phyloP scores from a whole-genome alignment of 2,113 vertebrate genomes.

The Andinoacara biseriatus region DNA sequence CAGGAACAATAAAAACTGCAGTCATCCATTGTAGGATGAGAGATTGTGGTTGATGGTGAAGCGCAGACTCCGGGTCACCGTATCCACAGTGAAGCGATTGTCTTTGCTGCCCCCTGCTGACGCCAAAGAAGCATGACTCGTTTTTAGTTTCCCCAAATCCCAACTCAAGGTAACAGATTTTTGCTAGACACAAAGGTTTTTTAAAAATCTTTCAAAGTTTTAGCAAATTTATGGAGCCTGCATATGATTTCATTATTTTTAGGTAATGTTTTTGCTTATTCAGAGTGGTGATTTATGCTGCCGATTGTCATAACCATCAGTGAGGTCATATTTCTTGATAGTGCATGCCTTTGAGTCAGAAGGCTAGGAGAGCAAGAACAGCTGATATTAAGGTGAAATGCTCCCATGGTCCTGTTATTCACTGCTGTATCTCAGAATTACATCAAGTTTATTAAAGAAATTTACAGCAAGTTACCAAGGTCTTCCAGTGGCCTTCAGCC shows the following conservation, averaged over 20 bases:
- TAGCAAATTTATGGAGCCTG: not conserved
- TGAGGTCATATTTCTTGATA: not conserved
- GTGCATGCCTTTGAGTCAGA: not conserved
- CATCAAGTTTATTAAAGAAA: not conserved
- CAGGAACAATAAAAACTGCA: not conserved
- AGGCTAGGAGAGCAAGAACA: not conserved
- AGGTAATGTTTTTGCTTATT: not conserved
- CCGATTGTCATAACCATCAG: not conserved
- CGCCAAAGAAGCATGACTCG: not conserved
- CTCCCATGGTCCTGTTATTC: not conserved
- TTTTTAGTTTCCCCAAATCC: not conserved
- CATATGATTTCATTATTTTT: not conserved
- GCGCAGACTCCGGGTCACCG: too few species aligned
- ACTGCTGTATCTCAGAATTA: not conserved
- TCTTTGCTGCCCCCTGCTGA: conserved; percentile 70
- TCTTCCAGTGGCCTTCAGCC: not conserved
- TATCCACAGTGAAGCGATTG: not conserved
- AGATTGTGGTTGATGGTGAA: not conserved
- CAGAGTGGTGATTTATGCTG: not conserved
- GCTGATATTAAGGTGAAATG: too few species aligned
- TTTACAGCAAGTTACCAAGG: not conserved
- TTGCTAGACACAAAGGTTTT: not conserved
- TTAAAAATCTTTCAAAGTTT: not conserved
- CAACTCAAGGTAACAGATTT: not conserved
- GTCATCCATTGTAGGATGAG: not conserved